Conservation (phyloP, 2,888 invertebrate species). For the Lepidocyrtoides sp. region DNA sequence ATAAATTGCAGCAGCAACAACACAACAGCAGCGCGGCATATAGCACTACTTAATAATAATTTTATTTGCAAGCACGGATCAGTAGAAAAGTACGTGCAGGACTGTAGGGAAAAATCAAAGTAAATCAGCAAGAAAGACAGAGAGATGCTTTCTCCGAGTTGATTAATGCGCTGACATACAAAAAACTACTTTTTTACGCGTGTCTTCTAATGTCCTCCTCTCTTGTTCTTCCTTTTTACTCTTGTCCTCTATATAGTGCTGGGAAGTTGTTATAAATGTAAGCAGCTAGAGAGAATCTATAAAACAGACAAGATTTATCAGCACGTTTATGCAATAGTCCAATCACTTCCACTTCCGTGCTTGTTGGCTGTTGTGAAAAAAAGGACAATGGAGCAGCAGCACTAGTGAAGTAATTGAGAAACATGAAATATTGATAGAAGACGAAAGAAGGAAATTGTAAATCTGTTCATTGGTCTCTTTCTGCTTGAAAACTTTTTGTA, state of each 20-base stretch:
- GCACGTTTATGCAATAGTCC: neutral
- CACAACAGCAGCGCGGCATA: neutral
- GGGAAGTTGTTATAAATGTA: neutral
- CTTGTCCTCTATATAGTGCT: neutral
- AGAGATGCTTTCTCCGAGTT: slow-evolving; percentile 63
- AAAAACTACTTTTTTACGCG: slow-evolving; percentile 42
- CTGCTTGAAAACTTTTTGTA: neutral
- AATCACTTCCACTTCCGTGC: slow-evolving; percentile 50
- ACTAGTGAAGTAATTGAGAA: neutral
- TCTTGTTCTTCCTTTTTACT: neutral
- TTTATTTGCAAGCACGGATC: slow-evolving; percentile 50
- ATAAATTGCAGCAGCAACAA: neutral
- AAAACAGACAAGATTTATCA: neutral
- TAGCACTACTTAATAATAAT: neutral
- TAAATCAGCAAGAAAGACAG: neutral
- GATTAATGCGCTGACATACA: slow-evolving; percentile 67
- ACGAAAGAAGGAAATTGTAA: slow-evolving; percentile 21
- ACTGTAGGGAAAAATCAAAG: neutral
- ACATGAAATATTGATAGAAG: slow-evolving; percentile 38
- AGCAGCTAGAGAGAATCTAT: neutral
- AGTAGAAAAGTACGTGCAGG: neutral
- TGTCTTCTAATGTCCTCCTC: slow-evolving; percentile 16
- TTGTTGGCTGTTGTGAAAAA: slow-evolving; percentile 8
- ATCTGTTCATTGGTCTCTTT: slow-evolving; percentile 5
- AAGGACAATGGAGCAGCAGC: neutral